Base-by-base conservation (phyloP, 2,888 invertebrate genomes). In the Scaptomyza caliginosa region DNA sequence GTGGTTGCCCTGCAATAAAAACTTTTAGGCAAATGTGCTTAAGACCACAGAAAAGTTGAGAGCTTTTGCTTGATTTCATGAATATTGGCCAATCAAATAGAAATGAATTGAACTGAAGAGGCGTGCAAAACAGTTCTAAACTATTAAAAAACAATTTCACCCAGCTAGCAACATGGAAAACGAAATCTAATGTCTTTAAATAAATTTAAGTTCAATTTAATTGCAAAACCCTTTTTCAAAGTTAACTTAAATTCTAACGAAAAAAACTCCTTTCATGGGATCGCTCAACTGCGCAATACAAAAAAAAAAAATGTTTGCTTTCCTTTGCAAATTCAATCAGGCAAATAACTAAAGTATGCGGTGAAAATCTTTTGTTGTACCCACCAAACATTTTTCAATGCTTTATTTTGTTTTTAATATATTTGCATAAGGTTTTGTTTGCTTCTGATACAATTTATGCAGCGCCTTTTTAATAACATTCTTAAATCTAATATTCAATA, bases 61-160 rank as follows among this genome's bases (percentile, higher is more conserved):
- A 81, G 78, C 55, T 85, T 81, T 62, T 49, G 50, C 65, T 58
- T 71, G 68, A 81, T 87, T 81, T 66, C 48, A 64, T 77, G 83
- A 77, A 69, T 82, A 85, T 87, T 87, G 86, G 69, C 83, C 86
- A 87, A 85, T 87, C 87, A 74, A 67, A 74, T 63, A 67, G 64
- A 81, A 87, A 85, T 70, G 56, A 71, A 75, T 78, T 58, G 62
- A 59, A 74, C 63, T 62, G 58, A 80, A 62, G 70, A 59, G 67
- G 58, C 38, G 45, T 39, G 43, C 45, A 40, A 49, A 60, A 49
- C 39, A 39, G 67, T 64, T 59, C 58, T 32, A 52, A 85, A 81
- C 87, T 85, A 81, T 86, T 80, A 74, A 77, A 70, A 81, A 87
- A 71, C 86, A 70, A 62, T 68, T 87, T 87, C 64, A 4, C 38